Evolutionary conservation across 2,113 vertebrate species (phyloP).

Genomic region (Hippotragus niger): DNA sequence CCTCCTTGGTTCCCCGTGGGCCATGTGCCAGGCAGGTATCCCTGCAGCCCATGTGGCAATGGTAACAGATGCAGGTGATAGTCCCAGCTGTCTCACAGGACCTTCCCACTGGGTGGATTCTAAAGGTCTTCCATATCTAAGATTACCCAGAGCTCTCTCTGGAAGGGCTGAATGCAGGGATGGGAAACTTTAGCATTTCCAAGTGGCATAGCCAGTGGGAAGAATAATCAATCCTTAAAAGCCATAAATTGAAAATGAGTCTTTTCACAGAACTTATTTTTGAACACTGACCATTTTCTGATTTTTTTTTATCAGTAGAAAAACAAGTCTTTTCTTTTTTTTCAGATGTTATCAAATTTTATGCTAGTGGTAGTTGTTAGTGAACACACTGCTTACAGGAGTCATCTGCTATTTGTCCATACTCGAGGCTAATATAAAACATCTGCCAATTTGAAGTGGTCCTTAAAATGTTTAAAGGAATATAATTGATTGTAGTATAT

Average conservation of each 20-base stretch:
- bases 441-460: not conserved
- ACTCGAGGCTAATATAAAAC: not conserved
- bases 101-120: not conserved
- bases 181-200: not conserved
- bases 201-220: not conserved
- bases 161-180: not conserved
- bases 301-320: not conserved
- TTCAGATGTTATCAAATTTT: not conserved
- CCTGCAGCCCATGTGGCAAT: not conserved
- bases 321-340: not conserved
- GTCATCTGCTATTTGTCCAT: not conserved
- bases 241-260: not conserved
- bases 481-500: not conserved
- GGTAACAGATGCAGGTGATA: not conserved
- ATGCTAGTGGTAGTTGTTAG: not conserved
- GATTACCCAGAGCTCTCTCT: not conserved
- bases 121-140: not conserved
- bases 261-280: not conserved
- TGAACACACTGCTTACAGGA: not conserved
- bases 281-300: not conserved
- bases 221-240: constrained; percentile 12
- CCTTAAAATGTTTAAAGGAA: not conserved
- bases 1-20: not conserved
- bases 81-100: not conserved
- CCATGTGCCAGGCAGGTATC: not conserved